phyloP scores from a whole-genome alignment of 2,888 invertebrate genomes.

The Andrena flavipes region DNA sequence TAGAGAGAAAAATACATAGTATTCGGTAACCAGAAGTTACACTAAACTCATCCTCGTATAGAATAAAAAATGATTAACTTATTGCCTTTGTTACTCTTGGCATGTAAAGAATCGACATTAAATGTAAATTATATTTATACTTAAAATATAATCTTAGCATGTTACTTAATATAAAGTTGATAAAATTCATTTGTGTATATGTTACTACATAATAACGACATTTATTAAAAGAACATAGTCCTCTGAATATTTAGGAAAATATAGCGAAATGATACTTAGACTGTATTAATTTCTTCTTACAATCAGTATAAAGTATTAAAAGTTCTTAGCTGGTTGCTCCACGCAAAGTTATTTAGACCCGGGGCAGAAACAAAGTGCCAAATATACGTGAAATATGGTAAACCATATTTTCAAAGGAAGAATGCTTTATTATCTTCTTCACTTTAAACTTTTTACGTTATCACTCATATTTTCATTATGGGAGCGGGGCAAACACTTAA shows the following conservation, averaged over 20 bases:
- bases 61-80: too few relatives aligned
- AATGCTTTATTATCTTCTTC: constrained; percentile 4
- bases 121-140: too few relatives aligned
- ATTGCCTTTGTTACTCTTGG: too few relatives aligned
- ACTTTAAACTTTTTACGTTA: neutral
- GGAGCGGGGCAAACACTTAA: neutral
- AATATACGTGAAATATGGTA: constrained; percentile 6
- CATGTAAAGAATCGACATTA: too few relatives aligned
- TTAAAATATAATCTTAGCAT: too few relatives aligned
- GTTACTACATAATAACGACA: too few relatives aligned
- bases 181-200: too few relatives aligned
- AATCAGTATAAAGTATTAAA: neutral
- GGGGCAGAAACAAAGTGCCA: neutral
- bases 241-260: neutral
- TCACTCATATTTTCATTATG: neutral
- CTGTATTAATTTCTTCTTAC: neutral
- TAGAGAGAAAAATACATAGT: too few relatives aligned
- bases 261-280: neutral
- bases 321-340: neutral
- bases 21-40: too few relatives aligned
- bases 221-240: too few relatives aligned
- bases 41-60: too few relatives aligned
- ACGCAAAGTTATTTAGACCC: neutral
- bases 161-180: too few relatives aligned
- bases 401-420: neutral